These are phyloP conservation scores for Sminthurides aquaticus DNA, from an alignment of 2,888 invertebrate species.

Conservation along the genomic window DNA sequence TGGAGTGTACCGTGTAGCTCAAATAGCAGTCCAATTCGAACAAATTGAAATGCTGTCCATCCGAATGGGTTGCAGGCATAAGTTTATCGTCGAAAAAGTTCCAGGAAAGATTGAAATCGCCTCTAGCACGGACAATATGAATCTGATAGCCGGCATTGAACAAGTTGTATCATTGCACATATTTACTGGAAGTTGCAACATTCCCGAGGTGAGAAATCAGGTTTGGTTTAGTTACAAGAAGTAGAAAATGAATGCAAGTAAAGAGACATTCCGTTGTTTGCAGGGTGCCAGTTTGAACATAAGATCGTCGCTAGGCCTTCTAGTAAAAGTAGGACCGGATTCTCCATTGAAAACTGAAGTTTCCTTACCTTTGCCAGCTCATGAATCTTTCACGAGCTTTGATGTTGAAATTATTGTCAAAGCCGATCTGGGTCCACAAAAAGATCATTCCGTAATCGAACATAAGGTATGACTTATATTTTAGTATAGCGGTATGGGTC, in stretches of 20 bases:
- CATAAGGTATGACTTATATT: constrained; percentile 55
- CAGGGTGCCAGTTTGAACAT: constrained; percentile 58
- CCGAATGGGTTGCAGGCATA: constrained; percentile 39
- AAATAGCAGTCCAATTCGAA: constrained; percentile 32
- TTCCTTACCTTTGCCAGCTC: constrained; percentile 53
- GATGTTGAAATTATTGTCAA: constrained; percentile 60
- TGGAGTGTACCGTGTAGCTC: constrained; percentile 38
- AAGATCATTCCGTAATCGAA: constrained; percentile 61
- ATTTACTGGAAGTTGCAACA: constrained; percentile 67
- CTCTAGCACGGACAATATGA: constrained; percentile 44
- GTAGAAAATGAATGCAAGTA: neutral
- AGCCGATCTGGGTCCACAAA: constrained; percentile 67
- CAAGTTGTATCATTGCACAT: constrained; percentile 69
- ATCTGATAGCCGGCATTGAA: constrained; percentile 71
- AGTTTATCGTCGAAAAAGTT: constrained; percentile 35
- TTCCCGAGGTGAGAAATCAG: constrained; percentile 56
- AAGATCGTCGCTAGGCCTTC: constrained; percentile 62
- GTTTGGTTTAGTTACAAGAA: constrained; percentile 5
- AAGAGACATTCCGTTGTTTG: constrained; percentile 27
- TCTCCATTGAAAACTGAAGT: constrained; percentile 52
- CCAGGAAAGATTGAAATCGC: constrained; percentile 33
- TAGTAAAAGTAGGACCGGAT: constrained; percentile 51
- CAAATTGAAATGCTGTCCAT: constrained; percentile 60
- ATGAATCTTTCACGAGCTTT: constrained; percentile 60
- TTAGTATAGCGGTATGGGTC: neutral